These are phyloP conservation scores for Punctoribates punctum DNA, from an alignment of 2,888 invertebrate genomes.

Conservation along the genomic window DNA sequence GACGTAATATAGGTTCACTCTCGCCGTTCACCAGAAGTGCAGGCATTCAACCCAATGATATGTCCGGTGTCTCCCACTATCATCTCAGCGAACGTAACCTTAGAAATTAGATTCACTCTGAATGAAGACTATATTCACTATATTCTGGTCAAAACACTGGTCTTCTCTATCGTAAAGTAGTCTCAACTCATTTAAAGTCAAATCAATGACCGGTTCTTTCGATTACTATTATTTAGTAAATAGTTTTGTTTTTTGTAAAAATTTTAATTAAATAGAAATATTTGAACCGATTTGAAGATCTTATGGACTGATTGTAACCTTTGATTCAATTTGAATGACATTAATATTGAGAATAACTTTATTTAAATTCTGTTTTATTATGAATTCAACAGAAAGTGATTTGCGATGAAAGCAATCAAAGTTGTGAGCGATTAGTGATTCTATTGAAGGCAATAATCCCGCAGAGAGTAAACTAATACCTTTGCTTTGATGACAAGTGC, in stretches of 20 bases:
- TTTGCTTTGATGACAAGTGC: not conserved
- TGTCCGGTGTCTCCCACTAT: slow-evolving; percentile 15
- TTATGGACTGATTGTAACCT: not conserved
- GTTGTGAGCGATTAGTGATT: slow-evolving; percentile 32
- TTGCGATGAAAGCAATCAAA: slow-evolving; percentile 19
- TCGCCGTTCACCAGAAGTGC: slow-evolving; percentile 40
- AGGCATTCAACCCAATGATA: slow-evolving; percentile 16
- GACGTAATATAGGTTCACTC: slow-evolving; percentile 59
- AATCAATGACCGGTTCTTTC: too few species aligned
- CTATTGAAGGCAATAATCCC: slow-evolving; percentile 24
- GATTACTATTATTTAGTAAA: too few species aligned
- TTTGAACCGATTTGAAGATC: not conserved
- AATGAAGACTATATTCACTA: too few species aligned
- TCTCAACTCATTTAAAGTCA: too few species aligned
- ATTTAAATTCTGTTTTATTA: slow-evolving; percentile 26
- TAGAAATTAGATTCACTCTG: not conserved
- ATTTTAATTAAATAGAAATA: too few species aligned
- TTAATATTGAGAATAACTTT: slow-evolving; percentile 5
- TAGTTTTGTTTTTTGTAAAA: too few species aligned
- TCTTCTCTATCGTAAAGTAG: too few species aligned
- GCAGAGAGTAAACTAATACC: slow-evolving; percentile 34
- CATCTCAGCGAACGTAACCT: slow-evolving; percentile 12
- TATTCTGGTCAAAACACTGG: too few species aligned
- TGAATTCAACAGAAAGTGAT: slow-evolving; percentile 6
- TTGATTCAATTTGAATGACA: not conserved